A percentile compares a stretch with the other conserved stretches of the same genome.
Evolutionary conservation across 2,888 invertebrate genomes (phyloP).

Genomic region (Tubulanus polymorphus): DNA sequence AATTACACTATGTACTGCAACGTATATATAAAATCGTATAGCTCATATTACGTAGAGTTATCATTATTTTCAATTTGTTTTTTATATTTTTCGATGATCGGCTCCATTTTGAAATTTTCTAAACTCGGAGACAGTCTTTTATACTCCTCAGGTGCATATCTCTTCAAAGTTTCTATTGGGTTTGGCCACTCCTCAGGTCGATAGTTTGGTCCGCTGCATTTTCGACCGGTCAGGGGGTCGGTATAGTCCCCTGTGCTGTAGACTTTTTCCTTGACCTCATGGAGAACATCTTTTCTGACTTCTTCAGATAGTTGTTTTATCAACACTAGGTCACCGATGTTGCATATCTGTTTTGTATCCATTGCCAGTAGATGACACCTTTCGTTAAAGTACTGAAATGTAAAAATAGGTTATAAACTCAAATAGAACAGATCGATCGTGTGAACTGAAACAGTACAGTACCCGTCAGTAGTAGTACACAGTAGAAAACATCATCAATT

Average conservation of each 20-base stretch:
- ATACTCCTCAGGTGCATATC: too few species aligned
- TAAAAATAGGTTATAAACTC: not conserved
- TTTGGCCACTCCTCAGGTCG: conserved; percentile 27
- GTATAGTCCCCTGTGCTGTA: conserved; percentile 31
- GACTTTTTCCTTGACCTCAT: conserved; percentile 29
- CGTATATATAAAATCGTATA: too few species aligned
- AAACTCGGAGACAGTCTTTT: too few species aligned
- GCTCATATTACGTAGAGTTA: too few species aligned
- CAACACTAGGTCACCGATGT: conserved; percentile 31
- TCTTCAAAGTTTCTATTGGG: not conserved
- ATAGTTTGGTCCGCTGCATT: conserved; percentile 34
- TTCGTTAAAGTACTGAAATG: conserved; percentile 36
- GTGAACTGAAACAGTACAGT: too few species aligned
- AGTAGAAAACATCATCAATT: not conserved
- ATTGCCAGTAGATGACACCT: conserved; percentile 29
- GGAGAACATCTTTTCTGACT: conserved; percentile 20
- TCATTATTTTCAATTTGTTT: too few species aligned
- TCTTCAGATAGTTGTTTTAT: conserved; percentile 23
- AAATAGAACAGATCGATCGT: too few species aligned
- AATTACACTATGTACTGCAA: too few species aligned
- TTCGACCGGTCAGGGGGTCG: conserved; percentile 41
- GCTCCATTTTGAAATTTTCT: too few species aligned
- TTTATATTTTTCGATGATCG: too few species aligned
- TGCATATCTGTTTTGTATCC: conserved; percentile 12
- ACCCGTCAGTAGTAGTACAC: too few species aligned